Base-by-base conservation (phyloP, 2,113 vertebrate genomes). In the Pachycephala philippinensis region DNA sequence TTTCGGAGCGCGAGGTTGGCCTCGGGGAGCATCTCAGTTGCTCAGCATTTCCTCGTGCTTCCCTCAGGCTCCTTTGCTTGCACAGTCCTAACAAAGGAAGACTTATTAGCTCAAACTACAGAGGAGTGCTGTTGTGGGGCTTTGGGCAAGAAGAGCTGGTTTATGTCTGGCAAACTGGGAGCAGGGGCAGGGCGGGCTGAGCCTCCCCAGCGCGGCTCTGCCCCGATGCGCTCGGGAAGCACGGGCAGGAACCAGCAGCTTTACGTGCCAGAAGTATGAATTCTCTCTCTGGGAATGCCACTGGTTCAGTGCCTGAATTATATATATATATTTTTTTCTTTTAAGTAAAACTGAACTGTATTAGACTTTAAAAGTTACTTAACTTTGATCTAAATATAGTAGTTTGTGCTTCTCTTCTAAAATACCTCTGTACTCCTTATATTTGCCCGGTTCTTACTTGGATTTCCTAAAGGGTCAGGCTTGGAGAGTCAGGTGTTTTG, bases 61-160 rank as follows among this genome's bases (percentile, higher is more conserved):
- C 87, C 78, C 87, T 83, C 87, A 80, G 87, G 85, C 79, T 70
- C 83, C 66, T 96, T 88, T 77, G 45, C 76, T 80, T 42, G 21
- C 40, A 6, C 30, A 77, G 42, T 74, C 86, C 64, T 65, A 86
- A 90, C 50, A 90, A 90, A 92, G 76, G 33, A 77, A 77, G 39
- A 13, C 33, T 90, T 70, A 69, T 65, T 92, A 95, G 40, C 70
- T 95, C 85, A 79, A 14, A 56, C 47, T 91, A 76, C 76, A 59
- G 79, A 63, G 33, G 13, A 90, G 33, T 54, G 59, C 11, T 3
- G 7, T 57, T 54, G 6, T 21, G 54, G 68, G 88, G 28, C 88
- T 93, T 57, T 72, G 82, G 85, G 74, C 44, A 40, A 23, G 50
- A 40, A 23, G 50, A 53, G 59, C 37, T 89, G 68, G 64, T 69